A percentile compares a stretch with the other conserved stretches of the same genome.
phyloP scores from a whole-genome alignment of 2,113 vertebrate genomes.

The Sialia sialis region DNA sequence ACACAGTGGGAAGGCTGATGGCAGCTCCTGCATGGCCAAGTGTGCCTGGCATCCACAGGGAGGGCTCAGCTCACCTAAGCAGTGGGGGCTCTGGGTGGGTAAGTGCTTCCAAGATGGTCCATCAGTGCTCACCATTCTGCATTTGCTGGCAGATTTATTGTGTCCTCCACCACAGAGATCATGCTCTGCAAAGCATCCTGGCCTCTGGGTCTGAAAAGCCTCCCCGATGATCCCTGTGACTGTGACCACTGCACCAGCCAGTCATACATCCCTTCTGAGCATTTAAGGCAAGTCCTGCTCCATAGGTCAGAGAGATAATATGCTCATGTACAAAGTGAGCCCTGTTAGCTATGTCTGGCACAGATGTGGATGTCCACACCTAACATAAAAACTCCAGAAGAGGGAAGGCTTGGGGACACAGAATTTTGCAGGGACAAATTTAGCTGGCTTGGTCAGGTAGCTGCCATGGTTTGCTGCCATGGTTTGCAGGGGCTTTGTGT shows the following conservation, averaged over 20 bases:
- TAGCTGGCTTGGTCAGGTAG: background rate
- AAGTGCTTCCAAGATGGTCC: background rate
- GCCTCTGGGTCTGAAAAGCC: background rate
- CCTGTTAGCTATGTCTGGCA: background rate
- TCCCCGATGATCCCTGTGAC: background rate
- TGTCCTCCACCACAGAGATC: background rate
- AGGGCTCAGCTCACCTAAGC: background rate
- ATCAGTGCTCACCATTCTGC: background rate
- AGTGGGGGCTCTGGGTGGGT: too few relatives aligned
- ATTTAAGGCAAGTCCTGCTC: background rate
- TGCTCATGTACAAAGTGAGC: background rate
- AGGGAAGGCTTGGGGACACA: too few relatives aligned
- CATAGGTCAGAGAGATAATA: background rate
- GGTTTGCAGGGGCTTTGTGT: background rate
- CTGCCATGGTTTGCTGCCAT: background rate
- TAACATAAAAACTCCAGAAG: background rate
- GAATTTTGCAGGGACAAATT: background rate
- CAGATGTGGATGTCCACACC: background rate
- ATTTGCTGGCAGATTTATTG: background rate
- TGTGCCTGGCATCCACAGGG: background rate
- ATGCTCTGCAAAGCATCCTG: background rate
- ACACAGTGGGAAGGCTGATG: background rate
- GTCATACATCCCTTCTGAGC: background rate
- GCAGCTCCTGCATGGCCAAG: background rate
- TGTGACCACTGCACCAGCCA: background rate